Percentiles rank a stretch among this genome's conserved stretches.
These are phyloP conservation scores for Magallana nippona DNA, from an alignment of 2,888 invertebrate genomes.

Conservation along the genomic window DNA sequence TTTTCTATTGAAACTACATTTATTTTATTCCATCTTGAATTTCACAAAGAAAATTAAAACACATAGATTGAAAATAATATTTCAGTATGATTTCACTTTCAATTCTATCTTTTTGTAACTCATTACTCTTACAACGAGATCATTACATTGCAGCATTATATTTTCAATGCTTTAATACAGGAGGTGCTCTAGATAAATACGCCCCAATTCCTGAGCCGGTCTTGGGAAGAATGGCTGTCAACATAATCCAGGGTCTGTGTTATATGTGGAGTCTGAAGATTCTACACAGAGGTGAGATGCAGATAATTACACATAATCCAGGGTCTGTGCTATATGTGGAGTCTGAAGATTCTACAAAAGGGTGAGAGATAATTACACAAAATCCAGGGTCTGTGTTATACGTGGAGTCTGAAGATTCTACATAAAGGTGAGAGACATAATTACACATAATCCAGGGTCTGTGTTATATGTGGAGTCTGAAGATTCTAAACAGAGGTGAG, in stretches of 20 bases:
- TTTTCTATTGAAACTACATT: no score
- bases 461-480: conserved; percentile 78
- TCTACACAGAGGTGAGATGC: conserved; percentile 79
- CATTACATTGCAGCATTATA: no score
- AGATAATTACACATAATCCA: conserved; percentile 76
- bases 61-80: no score
- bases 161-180: conserved; percentile 57
- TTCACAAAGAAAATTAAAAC: no score
- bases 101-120: no score
- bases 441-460: conserved; percentile 77
- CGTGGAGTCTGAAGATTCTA: conserved; percentile 79
- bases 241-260: conserved; percentile 76
- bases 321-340: conserved; percentile 79
- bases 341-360: conserved; percentile 78
- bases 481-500: conserved; percentile 79
- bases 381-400: conserved; percentile 77
- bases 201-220: conserved; percentile 75
- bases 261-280: conserved; percentile 80
- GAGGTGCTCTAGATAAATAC: conserved; percentile 78
- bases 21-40: no score
- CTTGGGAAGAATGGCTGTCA: conserved; percentile 77
- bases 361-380: no score
- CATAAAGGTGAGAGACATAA: no score
- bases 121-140: no score
- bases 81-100: no score